Conservation (phyloP, 2,797 vertebrate genomes). For the Benthosema pterotum region DNA sequence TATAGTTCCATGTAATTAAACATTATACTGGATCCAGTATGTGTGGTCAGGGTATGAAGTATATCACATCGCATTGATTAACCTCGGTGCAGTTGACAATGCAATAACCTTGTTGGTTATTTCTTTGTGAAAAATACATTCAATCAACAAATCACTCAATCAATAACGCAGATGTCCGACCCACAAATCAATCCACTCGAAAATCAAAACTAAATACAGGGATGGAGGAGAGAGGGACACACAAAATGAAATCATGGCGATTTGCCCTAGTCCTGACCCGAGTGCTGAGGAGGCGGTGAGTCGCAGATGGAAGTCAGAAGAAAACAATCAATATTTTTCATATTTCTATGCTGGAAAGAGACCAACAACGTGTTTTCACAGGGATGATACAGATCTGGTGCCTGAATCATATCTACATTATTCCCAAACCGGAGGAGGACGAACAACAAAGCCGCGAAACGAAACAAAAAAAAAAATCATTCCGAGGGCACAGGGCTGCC, state of each 20-base stretch:
- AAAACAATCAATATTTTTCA: constrained; percentile 31
- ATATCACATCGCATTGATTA: no score
- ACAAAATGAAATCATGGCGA: neutral
- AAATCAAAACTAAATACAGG: no score
- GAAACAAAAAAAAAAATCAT: constrained; percentile 43
- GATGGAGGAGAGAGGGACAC: no score
- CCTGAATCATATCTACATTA: constrained; percentile 26
- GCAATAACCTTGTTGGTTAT: constrained; percentile 11
- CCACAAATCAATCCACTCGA: no score
- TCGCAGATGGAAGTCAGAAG: constrained; percentile 7
- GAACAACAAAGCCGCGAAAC: constrained; percentile 23
- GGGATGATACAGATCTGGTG: neutral
- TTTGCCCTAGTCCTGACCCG: constrained; percentile 6
- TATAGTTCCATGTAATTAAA: no score
- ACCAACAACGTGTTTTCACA: constrained; percentile 24
- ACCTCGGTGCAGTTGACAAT: neutral
- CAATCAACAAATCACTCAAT: neutral
- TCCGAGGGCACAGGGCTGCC: constrained; percentile 44
- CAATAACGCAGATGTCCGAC: neutral
- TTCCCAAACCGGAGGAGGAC: constrained; percentile 9
- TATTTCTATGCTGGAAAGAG: no score
- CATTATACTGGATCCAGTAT: no score
- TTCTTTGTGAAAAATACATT: constrained; percentile 2
- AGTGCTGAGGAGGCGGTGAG: constrained; percentile 14
- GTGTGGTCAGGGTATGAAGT: no score